phyloP scores from a whole-genome alignment of 1,140 invertebrate genomes.

The Pectinophora gossypiella region DNA sequence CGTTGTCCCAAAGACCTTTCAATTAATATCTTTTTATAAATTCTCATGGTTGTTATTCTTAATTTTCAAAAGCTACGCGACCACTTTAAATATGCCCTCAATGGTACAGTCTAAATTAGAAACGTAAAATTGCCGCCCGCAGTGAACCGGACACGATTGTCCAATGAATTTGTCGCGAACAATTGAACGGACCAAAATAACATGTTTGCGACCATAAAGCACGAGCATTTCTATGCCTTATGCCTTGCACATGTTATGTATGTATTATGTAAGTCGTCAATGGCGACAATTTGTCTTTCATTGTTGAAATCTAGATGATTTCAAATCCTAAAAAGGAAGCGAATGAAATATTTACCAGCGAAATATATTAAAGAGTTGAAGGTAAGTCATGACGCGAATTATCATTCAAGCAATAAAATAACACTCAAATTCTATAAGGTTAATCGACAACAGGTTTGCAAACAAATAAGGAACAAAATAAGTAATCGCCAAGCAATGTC shows the following conservation, averaged over 20 bases:
- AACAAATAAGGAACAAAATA: slow-evolving; percentile 3
- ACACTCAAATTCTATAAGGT: too few species aligned
- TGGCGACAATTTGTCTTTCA: neutral
- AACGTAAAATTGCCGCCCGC: slow-evolving; percentile 18
- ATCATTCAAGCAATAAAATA: too few species aligned
- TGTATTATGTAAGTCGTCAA: neutral
- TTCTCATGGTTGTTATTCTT: too few species aligned
- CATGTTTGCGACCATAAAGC: neutral
- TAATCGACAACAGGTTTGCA: neutral
- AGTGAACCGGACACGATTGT: slow-evolving; percentile 21
- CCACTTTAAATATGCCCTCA: neutral
- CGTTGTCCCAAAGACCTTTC: too few species aligned
- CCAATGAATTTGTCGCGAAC: slow-evolving; percentile 19
- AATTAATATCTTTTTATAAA: too few species aligned
- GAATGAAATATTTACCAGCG: too few species aligned
- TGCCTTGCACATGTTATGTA: neutral
- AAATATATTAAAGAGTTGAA: too few species aligned
- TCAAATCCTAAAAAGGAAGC: too few species aligned
- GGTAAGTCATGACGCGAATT: too few species aligned
- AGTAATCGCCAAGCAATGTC: slow-evolving; percentile 1
- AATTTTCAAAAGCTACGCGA: too few species aligned
- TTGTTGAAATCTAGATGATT: too few species aligned
- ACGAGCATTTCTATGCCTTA: neutral
- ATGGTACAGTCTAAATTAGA: slow-evolving; percentile 13
- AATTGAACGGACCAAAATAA: slow-evolving; percentile 32